Base-by-base conservation (phyloP, 2,888 invertebrate genomes). In the Eupeodes latifasciatus region DNA sequence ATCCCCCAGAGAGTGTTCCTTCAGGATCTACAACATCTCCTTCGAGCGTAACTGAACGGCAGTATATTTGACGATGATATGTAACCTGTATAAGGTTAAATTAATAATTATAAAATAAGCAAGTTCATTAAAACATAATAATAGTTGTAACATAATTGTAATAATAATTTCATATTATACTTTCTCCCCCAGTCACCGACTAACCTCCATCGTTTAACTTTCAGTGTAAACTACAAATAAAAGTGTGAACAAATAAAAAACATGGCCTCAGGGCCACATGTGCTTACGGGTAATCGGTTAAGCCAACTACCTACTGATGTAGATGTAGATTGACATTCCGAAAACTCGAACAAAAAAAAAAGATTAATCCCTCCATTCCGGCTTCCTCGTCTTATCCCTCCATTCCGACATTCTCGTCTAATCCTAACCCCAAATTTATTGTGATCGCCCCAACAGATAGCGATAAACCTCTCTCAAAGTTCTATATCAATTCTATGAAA, bases 21-120 rank as follows among this genome's bases (percentile, higher is more conserved):
- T 96, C 94, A 0, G 99, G 98, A 94, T 98, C 98, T 90, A 97
- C 96, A 51, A 97, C 96, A 93, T 99, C 99, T 0, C 99, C 99
- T 90, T 98, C 98, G 5, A 98, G 93, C 1, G 99, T 99, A 34
- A 99, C 98, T 91, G 96, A 95, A 88, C 96, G 96, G 53, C 95
- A 95, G 90, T 94, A 94, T 82, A 97, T 95, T 67, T 94, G 93
- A 12, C 95, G 94, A 93, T 98, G 95, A 93, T 96, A 98, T 5
- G 97, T 96, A 5, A 99, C 96, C 93, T 95, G 67, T 19, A n/a
- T 12, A 27, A 27, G 27, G 27, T 27, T 27, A 3, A 27, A 27
- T 27, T 27, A 27, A 27, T 27, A 27, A 27, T 27, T 27, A 27
- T 27, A 27, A 27, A 27, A 27, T 27, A 27, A 27, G 3, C 27